Conservation (phyloP, 2,888 invertebrate species). For the Lacanobia oleracea region DNA sequence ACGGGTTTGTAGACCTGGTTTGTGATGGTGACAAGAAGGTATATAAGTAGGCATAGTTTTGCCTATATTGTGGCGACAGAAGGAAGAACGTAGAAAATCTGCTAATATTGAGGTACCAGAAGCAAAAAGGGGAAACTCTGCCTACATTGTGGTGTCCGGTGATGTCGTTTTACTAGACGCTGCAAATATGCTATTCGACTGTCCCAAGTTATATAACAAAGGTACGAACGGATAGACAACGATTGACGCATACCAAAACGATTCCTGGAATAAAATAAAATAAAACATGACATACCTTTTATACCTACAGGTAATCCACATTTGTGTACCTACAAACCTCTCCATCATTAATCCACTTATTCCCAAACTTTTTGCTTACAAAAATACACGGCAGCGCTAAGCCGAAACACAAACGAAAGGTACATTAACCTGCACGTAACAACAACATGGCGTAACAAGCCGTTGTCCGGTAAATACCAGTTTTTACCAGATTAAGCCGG, state of each 20-base stretch:
- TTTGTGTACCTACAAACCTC: not conserved
- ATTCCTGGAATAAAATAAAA: too few relatives aligned
- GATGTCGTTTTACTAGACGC: too few relatives aligned
- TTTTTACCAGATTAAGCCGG: conserved; percentile 81
- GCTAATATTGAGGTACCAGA: too few relatives aligned
- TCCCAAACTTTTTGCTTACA: conserved; percentile 45
- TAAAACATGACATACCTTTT: too few relatives aligned
- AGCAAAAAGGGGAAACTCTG: too few relatives aligned
- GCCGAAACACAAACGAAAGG: conserved; percentile 64
- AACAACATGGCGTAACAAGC: conserved; percentile 72
- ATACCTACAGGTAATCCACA: not conserved
- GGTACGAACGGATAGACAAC: too few relatives aligned
- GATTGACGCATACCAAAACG: too few relatives aligned
- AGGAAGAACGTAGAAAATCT: too few relatives aligned
- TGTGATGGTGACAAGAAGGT: not conserved
- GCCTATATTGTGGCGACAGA: too few relatives aligned
- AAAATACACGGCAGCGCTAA: conserved; percentile 50
- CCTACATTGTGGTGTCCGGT: too few relatives aligned
- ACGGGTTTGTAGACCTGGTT: not conserved
- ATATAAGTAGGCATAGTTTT: not conserved
- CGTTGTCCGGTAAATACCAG: conserved; percentile 81
- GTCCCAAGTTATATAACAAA: too few relatives aligned
- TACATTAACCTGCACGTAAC: conserved; percentile 67
- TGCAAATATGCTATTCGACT: too few relatives aligned
- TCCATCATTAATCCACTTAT: conserved; percentile 30